Percentiles rank a stretch among this genome's conserved stretches.
phyloP scores from a whole-genome alignment of 35 echinoderm and acorn worm genomes.

The Apostichopus japonicus region DNA sequence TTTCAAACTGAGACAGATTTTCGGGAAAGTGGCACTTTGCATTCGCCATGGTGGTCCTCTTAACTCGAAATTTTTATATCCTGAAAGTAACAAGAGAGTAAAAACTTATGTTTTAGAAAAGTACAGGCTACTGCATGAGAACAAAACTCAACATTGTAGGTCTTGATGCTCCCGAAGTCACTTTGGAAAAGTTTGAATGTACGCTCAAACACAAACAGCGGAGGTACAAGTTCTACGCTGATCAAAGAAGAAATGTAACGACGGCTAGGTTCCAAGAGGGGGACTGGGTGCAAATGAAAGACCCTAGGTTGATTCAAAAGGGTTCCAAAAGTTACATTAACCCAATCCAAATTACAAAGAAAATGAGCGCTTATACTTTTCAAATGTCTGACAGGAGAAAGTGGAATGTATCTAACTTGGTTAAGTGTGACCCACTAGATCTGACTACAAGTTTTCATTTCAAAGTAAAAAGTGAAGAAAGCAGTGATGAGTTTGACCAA shows the following conservation, averaged over 20 bases:
- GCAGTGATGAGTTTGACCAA: too few relatives aligned
- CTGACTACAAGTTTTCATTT: too few relatives aligned
- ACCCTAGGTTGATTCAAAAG: neutral
- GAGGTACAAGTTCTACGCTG: conserved; percentile 2
- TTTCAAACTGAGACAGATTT: neutral
- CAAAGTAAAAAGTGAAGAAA: too few relatives aligned
- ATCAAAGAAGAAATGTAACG: neutral
- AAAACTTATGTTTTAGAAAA: too few relatives aligned
- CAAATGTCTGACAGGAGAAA: too few relatives aligned
- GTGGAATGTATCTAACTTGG: too few relatives aligned
- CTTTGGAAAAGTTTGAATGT: neutral
- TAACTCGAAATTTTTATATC: too few relatives aligned
- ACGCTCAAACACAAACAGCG: neutral
- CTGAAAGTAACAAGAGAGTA: too few relatives aligned
- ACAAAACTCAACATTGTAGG: neutral
- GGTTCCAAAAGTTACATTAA: neutral
- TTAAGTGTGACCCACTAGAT: too few relatives aligned
- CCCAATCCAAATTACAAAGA: neutral
- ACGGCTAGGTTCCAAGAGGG: neutral
- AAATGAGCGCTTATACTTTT: neutral
- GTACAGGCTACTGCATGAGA: neutral
- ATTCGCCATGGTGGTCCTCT: neutral
- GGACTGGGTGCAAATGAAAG: neutral
- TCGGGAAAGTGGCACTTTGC: neutral
- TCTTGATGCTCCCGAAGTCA: neutral